phyloP scores from a whole-genome alignment of 92 coral and sea anemone species.

The Zoanthus sansibaricus region DNA sequence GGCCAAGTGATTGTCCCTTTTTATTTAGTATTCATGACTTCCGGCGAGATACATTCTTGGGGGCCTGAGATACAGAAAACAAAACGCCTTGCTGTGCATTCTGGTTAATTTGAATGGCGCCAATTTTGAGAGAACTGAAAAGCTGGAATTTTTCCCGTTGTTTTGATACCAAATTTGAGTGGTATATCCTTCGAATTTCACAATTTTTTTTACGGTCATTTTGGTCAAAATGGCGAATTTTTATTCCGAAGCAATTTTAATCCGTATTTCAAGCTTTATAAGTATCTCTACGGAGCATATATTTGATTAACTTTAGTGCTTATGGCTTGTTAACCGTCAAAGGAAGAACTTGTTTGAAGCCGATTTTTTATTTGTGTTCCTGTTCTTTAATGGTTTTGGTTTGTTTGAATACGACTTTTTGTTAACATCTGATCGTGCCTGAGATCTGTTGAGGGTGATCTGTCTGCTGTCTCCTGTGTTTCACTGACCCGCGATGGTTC shows the following conservation, averaged over 20 bases:
- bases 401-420: neutral
- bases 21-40: neutral
- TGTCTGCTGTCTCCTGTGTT: neutral
- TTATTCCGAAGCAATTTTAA: neutral
- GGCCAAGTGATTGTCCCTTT: neutral
- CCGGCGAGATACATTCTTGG: neutral
- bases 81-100: constrained; percentile 18
- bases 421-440: neutral
- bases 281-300: neutral
- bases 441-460: neutral
- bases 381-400: neutral
- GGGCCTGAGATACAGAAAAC: neutral
- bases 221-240: neutral
- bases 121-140: no score
- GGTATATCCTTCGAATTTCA: neutral
- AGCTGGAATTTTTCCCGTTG: neutral
- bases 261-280: neutral
- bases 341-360: neutral
- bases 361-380: neutral
- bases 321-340: neutral
- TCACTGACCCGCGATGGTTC: neutral
- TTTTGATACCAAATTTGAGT: constrained; percentile 12
- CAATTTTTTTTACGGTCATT: neutral
- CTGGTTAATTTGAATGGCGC: constrained; percentile 15
- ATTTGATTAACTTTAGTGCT: neutral